phyloP scores from a whole-genome alignment of 2,113 vertebrate genomes.

The Synchiropus splendidus region DNA sequence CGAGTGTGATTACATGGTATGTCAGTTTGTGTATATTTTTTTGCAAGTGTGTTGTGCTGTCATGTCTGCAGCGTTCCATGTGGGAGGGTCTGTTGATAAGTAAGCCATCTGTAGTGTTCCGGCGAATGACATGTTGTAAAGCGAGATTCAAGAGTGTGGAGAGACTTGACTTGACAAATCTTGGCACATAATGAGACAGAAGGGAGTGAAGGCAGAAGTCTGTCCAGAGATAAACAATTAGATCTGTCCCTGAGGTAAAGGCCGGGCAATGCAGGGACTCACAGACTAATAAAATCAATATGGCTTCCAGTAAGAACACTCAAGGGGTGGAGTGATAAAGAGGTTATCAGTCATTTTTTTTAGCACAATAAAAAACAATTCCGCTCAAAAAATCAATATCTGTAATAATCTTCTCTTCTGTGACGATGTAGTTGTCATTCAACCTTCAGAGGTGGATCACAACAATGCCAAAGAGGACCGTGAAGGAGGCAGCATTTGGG shows the following conservation, averaged over 20 bases:
- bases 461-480: too few relatives aligned
- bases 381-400: conserved; percentile 53
- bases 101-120: conserved; percentile 77
- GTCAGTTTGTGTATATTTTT: conserved; percentile 60
- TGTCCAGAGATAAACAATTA: conserved; percentile 80
- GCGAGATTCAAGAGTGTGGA: conserved; percentile 70
- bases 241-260: conserved; percentile 73
- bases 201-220: conserved; percentile 72
- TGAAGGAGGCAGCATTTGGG: conserved; percentile 55
- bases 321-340: conserved; percentile 62
- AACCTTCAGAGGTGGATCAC: too few relatives aligned
- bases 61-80: conserved; percentile 71
- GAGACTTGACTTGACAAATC: conserved; percentile 77
- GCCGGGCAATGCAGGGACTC: conserved; percentile 67
- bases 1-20: conserved; percentile 58
- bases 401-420: conserved; percentile 7
- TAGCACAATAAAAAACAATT: conserved; percentile 41
- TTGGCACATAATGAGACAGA: conserved; percentile 77
- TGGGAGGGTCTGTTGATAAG: conserved; percentile 74
- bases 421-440: too few relatives aligned
- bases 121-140: conserved; percentile 71
- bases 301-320: conserved; percentile 66
- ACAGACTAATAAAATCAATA: conserved; percentile 73
- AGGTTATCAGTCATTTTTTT: conserved; percentile 68
- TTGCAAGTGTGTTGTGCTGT: conserved; percentile 66